These are phyloP conservation scores for Psettodes erumei DNA, from an alignment of 2,113 vertebrate species.

Conservation along the genomic window DNA sequence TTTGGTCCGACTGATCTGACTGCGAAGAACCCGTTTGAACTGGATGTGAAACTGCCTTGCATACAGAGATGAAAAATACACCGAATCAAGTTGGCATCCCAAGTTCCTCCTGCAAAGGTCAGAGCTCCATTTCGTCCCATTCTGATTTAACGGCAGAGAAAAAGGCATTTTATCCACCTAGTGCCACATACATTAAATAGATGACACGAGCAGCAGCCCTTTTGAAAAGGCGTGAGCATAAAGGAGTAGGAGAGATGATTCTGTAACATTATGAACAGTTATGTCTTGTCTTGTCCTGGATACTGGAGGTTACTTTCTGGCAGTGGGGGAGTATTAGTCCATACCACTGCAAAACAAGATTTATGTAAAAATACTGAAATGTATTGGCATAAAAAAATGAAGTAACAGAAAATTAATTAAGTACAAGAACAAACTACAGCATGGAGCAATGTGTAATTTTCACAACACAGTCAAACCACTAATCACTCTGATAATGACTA, in stretches of 20 bases:
- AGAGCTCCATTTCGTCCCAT: conserved; percentile 14
- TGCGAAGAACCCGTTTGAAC: neutral
- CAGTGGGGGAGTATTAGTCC: neutral
- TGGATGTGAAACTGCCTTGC: conserved; percentile 20
- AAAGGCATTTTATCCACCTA: neutral
- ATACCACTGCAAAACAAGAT: neutral
- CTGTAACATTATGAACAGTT: neutral
- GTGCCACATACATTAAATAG: neutral
- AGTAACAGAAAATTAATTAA: too few species aligned
- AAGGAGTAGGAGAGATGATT: neutral
- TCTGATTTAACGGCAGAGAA: conserved; percentile 30
- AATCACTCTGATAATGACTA: too few species aligned
- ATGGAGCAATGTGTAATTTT: too few species aligned
- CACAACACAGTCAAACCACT: too few species aligned
- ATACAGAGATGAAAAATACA: conserved; percentile 26
- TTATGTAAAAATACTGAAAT: neutral
- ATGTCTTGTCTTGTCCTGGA: neutral
- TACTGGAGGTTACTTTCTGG: neutral
- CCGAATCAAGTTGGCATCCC: neutral
- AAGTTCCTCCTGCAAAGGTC: conserved; percentile 38
- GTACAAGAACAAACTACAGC: too few species aligned
- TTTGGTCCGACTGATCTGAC: neutral
- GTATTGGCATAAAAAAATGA: too few species aligned
- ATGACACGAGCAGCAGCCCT: conserved; percentile 5
- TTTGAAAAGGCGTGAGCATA: neutral